These are phyloP conservation scores for Paguma larvata DNA, from an alignment of 2,797 vertebrate genomes.

Conservation along the genomic window DNA sequence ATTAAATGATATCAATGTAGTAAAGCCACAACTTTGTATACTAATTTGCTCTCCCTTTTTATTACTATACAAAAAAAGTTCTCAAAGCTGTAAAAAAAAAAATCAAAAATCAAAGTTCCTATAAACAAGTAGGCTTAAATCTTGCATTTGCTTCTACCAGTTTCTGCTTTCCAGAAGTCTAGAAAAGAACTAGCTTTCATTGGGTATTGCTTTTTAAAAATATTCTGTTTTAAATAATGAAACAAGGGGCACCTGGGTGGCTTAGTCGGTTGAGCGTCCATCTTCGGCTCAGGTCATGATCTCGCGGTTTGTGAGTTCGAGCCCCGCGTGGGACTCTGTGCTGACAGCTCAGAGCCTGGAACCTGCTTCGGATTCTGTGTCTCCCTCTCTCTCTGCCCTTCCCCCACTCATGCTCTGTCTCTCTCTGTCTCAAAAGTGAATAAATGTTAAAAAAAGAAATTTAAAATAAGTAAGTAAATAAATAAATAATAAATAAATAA, in stretches of 20 bases:
- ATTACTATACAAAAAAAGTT: background rate
- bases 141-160: background rate
- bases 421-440: no score
- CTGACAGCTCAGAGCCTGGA: no score
- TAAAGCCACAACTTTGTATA: background rate
- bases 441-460: no score
- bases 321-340: no score
- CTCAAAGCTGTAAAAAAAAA: background rate
- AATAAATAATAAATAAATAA: no score
- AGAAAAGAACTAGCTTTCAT: background rate
- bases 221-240: background rate
- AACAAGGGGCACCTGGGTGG: background rate
- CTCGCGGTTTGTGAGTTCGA: no score
- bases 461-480: no score
- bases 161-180: background rate
- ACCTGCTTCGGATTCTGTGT: no score
- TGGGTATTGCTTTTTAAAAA: background rate
- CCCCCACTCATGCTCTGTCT: no score
- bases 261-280: no score
- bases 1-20: background rate
- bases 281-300: no score
- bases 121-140: background rate
- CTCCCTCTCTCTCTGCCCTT: no score
- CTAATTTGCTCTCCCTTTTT: background rate
- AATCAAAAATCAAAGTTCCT: background rate